phyloP scores from a whole-genome alignment of 2,113 vertebrate genomes.

The Chiloscyllium plagiosum region DNA sequence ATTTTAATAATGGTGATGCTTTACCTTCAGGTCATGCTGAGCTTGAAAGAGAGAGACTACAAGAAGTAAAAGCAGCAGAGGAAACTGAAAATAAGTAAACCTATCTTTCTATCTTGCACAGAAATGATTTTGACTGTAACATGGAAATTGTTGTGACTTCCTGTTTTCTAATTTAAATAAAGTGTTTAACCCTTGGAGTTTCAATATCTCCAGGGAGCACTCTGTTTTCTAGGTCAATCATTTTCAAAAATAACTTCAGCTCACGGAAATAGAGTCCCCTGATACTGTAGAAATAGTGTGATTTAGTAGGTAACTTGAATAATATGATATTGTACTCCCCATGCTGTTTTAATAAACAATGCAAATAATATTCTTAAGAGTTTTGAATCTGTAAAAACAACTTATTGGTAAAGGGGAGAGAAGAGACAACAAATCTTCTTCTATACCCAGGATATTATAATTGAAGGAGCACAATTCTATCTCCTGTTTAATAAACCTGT shows the following conservation, averaged over 20 bases:
- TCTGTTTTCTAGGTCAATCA: background rate
- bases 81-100: background rate
- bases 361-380: background rate
- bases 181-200: background rate
- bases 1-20: background rate
- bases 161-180: background rate
- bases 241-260: conserved; percentile 7
- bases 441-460: background rate
- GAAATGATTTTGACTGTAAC: background rate
- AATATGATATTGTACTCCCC: background rate
- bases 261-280: background rate
- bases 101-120: background rate
- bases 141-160: background rate
- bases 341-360: background rate
- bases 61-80: background rate
- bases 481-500: background rate
- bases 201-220: background rate
- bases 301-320: background rate
- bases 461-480: background rate
- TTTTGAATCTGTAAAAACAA: background rate
- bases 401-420: background rate
- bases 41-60: background rate
- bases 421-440: background rate
- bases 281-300: background rate
- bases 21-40: background rate